phyloP scores from a whole-genome alignment of 2,113 vertebrate genomes.

The Burhinus bistriatus region DNA sequence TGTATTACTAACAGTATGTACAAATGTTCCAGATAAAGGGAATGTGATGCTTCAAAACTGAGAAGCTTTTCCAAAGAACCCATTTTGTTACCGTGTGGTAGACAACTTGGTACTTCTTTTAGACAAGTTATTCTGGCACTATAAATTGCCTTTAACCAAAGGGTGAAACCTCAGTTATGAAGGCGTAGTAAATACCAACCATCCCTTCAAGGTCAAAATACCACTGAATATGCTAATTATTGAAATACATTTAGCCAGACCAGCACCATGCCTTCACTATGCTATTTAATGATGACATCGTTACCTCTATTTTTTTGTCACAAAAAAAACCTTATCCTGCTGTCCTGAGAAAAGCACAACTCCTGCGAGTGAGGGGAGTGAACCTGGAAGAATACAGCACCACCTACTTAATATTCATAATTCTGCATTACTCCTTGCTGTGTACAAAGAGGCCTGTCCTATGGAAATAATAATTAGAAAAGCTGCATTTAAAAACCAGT shows the following conservation, averaged over 20 bases:
- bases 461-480: neutral
- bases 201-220: neutral
- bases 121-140: neutral
- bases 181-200: neutral
- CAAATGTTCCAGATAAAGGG: neutral
- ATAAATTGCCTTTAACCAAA: neutral
- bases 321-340: neutral
- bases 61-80: neutral
- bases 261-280: neutral
- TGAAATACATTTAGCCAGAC: neutral
- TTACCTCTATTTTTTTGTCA: neutral
- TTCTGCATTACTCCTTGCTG: neutral
- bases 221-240: neutral
- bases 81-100: neutral
- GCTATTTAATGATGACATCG: neutral
- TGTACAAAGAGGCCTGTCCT: neutral
- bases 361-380: neutral
- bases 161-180: neutral
- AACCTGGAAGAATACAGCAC: neutral
- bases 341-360: neutral
- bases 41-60: neutral
- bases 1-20: neutral
- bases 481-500: neutral
- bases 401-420: neutral
- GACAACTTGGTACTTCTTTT: neutral